Percentiles rank a stretch among this genome's conserved stretches.
These are phyloP conservation scores for Muscicapa adusta DNA, from an alignment of 2,113 vertebrate species.

Conservation along the genomic window DNA sequence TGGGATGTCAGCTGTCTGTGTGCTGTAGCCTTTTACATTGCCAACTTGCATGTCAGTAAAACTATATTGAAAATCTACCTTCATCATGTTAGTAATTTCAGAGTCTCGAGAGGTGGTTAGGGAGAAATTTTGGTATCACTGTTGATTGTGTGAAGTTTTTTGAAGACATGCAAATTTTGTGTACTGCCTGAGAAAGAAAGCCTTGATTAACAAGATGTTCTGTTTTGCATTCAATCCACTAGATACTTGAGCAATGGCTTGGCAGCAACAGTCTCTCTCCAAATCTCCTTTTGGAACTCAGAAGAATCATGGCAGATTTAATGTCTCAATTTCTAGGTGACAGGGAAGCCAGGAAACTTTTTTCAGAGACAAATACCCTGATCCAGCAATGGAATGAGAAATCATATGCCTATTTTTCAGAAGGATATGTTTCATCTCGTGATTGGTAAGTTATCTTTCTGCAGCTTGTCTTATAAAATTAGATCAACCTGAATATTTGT, in stretches of 20 bases:
- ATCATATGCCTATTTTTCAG: neutral
- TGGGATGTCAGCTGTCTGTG: neutral
- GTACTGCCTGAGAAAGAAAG: neutral
- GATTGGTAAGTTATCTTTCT: conserved; percentile 49
- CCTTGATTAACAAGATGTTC: neutral
- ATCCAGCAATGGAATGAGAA: conserved; percentile 26
- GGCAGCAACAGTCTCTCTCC: neutral
- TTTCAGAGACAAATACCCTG: neutral
- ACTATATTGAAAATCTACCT: neutral
- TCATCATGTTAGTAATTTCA: neutral
- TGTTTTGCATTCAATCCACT: neutral
- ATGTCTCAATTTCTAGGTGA: neutral
- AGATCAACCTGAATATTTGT: neutral
- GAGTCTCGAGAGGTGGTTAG: neutral
- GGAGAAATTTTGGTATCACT: neutral
- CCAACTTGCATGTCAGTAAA: neutral
- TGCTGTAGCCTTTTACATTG: neutral
- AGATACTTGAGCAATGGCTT: conserved; percentile 57
- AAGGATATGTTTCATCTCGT: neutral
- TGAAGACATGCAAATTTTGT: neutral
- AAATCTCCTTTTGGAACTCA: neutral
- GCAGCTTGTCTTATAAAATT: neutral
- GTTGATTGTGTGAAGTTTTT: neutral
- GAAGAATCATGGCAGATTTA: neutral
- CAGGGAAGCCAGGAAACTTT: neutral